Percentiles rank a stretch among this genome's conserved stretches.
Conservation (phyloP, 2,888 invertebrate species). For the Epistrophe eligans region DNA sequence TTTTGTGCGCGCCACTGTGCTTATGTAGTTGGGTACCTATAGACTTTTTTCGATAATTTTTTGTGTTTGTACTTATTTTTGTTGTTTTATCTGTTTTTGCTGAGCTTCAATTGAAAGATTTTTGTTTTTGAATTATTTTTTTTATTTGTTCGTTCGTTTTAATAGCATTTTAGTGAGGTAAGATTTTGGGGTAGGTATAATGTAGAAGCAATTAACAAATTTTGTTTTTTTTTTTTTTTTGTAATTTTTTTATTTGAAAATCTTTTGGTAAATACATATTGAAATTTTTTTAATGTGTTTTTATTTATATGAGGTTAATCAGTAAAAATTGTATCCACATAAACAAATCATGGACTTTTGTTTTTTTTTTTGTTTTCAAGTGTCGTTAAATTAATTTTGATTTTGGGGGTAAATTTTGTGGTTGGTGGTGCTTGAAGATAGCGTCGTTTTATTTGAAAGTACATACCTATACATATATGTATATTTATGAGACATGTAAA, state of each 20-base stretch:
- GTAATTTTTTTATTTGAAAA: neutral
- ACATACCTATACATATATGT: no score
- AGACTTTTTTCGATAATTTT: slow-evolving; percentile 35
- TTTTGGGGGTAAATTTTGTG: slow-evolving; percentile 1
- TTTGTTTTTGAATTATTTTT: slow-evolving; percentile 22
- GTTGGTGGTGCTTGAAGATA: neutral
- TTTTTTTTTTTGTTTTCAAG: slow-evolving; percentile 57
- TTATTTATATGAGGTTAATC: slow-evolving; percentile 48
- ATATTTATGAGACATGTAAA: no score
- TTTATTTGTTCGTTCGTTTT: neutral
- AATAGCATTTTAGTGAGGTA: slow-evolving; percentile 47
- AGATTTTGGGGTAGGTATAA: slow-evolving; percentile 18
- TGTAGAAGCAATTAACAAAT: slow-evolving; percentile 51
- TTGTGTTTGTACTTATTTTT: slow-evolving; percentile 29
- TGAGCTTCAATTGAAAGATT: slow-evolving; percentile 36
- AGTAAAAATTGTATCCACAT: slow-evolving; percentile 56
- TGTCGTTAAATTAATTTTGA: slow-evolving; percentile 55
- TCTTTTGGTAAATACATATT: neutral
- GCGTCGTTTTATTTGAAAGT: no score
- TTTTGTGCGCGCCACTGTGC: slow-evolving; percentile 40
- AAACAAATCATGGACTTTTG: slow-evolving; percentile 49
- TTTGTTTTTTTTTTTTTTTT: slow-evolving; percentile 27
- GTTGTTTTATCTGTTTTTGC: neutral
- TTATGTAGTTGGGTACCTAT: slow-evolving; percentile 1
- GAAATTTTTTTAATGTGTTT: slow-evolving; percentile 7